phyloP scores from a whole-genome alignment of 2,797 vertebrate genomes.

The Chiloscyllium punctatum region DNA sequence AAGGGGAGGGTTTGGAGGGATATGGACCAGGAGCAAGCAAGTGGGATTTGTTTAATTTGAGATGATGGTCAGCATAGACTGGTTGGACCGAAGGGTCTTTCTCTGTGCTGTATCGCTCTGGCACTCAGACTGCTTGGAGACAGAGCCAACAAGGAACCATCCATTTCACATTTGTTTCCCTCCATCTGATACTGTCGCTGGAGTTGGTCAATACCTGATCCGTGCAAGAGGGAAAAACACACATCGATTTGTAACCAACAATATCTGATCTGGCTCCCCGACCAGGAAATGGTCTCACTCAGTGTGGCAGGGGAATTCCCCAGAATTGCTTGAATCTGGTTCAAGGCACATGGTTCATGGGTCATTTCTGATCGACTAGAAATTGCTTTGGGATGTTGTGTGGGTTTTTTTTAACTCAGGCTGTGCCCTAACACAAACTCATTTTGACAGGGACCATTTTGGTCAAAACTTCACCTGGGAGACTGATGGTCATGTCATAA shows the following conservation, averaged over 20 bases:
- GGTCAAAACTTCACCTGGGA: no score
- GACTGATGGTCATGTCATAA: neutral
- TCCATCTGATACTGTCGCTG: neutral
- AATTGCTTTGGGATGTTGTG: neutral
- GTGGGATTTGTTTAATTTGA: no score
- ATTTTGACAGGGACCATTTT: neutral
- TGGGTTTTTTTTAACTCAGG: neutral
- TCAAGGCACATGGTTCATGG: neutral
- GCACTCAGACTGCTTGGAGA: neutral
- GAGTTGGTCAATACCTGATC: no score
- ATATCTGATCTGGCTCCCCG: neutral
- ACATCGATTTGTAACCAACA: neutral
- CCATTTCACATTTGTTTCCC: neutral
- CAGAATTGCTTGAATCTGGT: neutral
- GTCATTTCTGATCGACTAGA: neutral
- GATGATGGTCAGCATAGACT: no score
- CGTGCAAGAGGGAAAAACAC: neutral
- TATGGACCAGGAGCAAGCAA: no score
- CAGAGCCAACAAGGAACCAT: neutral
- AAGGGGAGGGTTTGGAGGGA: no score
- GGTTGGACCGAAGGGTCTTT: no score
- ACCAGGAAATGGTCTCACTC: neutral
- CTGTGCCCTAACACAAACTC: neutral
- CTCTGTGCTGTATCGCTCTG: no score
- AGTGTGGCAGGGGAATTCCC: neutral